Conservation (phyloP, 2,113 vertebrate genomes). For the Lepidothrix coronata region DNA sequence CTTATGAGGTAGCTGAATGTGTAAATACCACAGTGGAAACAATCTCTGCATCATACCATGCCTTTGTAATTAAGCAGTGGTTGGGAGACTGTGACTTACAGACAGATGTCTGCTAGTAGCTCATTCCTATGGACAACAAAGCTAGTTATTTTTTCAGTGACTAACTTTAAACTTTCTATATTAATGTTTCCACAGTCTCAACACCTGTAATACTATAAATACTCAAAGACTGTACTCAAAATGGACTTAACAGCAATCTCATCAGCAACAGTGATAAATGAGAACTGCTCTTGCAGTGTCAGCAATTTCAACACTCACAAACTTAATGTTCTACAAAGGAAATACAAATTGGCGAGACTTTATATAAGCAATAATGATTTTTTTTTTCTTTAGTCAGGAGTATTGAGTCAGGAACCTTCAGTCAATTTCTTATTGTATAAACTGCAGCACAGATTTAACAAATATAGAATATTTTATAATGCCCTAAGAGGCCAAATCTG, state of each 20-base stretch:
- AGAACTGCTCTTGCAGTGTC: background rate
- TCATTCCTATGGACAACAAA: background rate
- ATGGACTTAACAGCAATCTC: background rate
- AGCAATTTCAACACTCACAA: background rate
- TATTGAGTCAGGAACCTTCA: background rate
- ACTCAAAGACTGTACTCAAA: background rate
- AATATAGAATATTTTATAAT: background rate
- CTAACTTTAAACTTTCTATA: background rate
- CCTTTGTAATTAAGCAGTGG: background rate
- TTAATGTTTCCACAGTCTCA: background rate
- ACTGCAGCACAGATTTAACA: background rate
- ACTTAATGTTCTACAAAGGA: background rate
- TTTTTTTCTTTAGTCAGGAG: background rate
- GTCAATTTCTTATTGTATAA: background rate
- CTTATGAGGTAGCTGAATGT: background rate
- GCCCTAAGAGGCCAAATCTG: background rate
- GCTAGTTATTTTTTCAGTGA: background rate
- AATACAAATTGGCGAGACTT: background rate
- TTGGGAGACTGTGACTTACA: background rate
- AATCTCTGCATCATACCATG: background rate
- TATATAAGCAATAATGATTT: background rate
- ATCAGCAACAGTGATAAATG: background rate
- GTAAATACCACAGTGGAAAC: background rate
- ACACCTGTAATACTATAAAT: background rate
- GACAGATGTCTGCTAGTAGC: background rate